Conservation (phyloP, 1,140 invertebrate genomes). For the Pogonomyrmex barbatus region DNA sequence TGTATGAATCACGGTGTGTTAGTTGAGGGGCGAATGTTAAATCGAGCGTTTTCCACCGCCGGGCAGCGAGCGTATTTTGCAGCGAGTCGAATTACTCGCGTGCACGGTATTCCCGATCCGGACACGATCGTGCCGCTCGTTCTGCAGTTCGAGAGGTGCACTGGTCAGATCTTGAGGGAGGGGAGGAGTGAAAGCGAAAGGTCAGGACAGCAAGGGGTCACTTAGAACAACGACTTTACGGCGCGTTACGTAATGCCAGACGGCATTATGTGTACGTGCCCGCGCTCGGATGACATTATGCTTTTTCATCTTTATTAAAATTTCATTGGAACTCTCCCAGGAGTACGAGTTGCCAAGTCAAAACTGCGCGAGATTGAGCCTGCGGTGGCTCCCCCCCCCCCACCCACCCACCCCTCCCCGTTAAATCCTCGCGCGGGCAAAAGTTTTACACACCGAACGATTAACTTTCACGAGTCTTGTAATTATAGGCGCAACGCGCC, state of each 20-base stretch:
- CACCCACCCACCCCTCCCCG: not conserved
- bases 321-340: constrained; percentile 41
- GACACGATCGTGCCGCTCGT: constrained; percentile 62
- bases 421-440: not conserved
- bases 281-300: constrained; percentile 18
- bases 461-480: constrained; percentile 41
- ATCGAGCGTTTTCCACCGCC: constrained; percentile 32
- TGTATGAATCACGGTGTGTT: constrained; percentile 20
- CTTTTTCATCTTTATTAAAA: constrained; percentile 16
- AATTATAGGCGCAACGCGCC: not conserved
- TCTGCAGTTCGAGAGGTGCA: constrained; percentile 66
- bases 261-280: constrained; percentile 42
- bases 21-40: constrained; percentile 26
- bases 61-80: not conserved
- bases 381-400: not conserved
- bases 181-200: constrained; percentile 85
- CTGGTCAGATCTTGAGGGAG: constrained; percentile 73
- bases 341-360: not conserved
- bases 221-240: constrained; percentile 81
- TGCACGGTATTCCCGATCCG: constrained; percentile 50
- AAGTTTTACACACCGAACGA: constrained; percentile 7
- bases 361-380: not conserved
- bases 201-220: constrained; percentile 83
- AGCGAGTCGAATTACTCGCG: constrained; percentile 22
- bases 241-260: constrained; percentile 76